phyloP scores from a whole-genome alignment of 2,888 invertebrate genomes.

The Microdon myrmicae region DNA sequence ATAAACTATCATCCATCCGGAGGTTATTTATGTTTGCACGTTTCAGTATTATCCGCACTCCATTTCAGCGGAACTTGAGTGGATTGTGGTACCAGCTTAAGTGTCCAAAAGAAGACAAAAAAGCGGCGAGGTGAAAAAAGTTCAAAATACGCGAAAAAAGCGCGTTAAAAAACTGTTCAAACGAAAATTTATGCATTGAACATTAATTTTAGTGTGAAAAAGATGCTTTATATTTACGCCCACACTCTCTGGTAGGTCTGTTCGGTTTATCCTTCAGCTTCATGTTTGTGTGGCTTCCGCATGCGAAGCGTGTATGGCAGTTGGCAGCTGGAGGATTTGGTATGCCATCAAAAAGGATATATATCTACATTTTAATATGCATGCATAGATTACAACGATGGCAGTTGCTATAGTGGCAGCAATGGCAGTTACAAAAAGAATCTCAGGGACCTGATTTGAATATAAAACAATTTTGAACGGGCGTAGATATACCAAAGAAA shows the following conservation, averaged over 20 bases:
- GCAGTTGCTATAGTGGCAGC: constrained; percentile 6
- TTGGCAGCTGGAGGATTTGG: not conserved
- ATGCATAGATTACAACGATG: constrained; percentile 39
- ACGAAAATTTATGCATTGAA: constrained; percentile 50
- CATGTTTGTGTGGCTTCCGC: constrained; percentile 36
- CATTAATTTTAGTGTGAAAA: constrained; percentile 53
- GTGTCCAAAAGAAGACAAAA: constrained; percentile 21
- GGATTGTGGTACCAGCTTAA: constrained; percentile 6
- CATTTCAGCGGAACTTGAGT: constrained; percentile 33
- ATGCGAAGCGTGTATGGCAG: too few species aligned
- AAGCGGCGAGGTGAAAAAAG: not conserved
- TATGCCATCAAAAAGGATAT: not conserved
- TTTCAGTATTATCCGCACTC: constrained; percentile 32
- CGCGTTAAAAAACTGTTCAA: constrained; percentile 8
- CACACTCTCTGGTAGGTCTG: not conserved
- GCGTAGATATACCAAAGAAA: constrained; percentile 1
- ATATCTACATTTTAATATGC: constrained; percentile 20
- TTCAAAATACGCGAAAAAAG: not conserved
- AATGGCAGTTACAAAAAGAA: constrained; percentile 25
- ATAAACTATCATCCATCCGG: constrained; percentile 40
- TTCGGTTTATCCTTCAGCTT: constrained; percentile 25
- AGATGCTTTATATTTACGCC: constrained; percentile 32
- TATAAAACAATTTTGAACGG: constrained; percentile 33
- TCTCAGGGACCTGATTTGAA: constrained; percentile 46
- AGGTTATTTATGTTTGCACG: constrained; percentile 49